phyloP scores from a whole-genome alignment of 2,113 vertebrate species.

The Struthidea cinerea region DNA sequence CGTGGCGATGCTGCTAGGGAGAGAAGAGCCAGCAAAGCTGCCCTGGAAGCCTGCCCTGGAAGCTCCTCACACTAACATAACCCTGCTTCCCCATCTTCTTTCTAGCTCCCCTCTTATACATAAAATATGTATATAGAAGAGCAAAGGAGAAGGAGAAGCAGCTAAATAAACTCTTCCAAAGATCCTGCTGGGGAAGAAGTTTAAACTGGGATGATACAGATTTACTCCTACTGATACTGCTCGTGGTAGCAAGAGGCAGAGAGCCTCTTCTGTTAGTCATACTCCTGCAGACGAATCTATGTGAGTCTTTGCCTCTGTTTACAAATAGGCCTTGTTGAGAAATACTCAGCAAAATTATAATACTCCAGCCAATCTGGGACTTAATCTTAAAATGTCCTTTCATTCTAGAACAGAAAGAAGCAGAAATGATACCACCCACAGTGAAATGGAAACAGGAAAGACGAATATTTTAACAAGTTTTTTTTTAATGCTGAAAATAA shows the following conservation, averaged over 20 bases:
- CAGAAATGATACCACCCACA: background rate
- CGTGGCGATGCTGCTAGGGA: constrained; percentile 49
- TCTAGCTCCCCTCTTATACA: constrained; percentile 42
- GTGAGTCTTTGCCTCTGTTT: background rate
- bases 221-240: background rate
- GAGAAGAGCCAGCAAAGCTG: constrained; percentile 53
- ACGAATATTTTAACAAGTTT: background rate
- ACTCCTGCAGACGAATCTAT: background rate
- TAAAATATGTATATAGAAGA: constrained; percentile 35
- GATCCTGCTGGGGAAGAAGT: constrained; percentile 24
- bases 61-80: constrained; percentile 32
- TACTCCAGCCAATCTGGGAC: background rate
- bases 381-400: constrained; percentile 6
- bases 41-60: constrained; percentile 53
- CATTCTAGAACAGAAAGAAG: background rate
- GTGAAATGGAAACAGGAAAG: background rate
- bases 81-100: constrained; percentile 66
- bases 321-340: background rate
- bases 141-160: constrained; percentile 61
- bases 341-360: background rate
- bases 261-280: background rate
- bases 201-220: background rate
- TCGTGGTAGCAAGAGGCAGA: background rate
- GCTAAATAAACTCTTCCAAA: constrained; percentile 6
- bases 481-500: background rate